Evolutionary conservation across 2,888 invertebrate genomes (phyloP).

Genomic region (Matsumyia berberina): DNA sequence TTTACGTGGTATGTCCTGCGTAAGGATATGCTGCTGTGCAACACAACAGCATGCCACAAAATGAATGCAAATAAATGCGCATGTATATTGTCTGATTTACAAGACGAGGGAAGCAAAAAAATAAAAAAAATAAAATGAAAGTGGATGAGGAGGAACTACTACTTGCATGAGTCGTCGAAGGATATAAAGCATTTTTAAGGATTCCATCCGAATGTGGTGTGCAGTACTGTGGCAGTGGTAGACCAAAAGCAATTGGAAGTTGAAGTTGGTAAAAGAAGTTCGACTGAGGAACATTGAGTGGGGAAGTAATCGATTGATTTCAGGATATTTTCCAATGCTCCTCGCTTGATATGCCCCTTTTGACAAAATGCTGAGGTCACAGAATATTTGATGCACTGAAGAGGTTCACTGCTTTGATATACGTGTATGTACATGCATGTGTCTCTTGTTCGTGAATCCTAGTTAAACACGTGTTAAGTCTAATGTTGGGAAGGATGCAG

Average conservation of each 20-base stretch:
- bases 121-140: constrained; percentile 45
- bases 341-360: too few species aligned
- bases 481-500: too few species aligned
- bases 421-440: too few species aligned
- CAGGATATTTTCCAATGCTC: too few species aligned
- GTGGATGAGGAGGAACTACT: constrained; percentile 55
- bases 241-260: not conserved
- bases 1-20: not conserved
- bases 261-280: not conserved
- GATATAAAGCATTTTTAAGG: constrained; percentile 55
- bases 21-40: constrained; percentile 44
- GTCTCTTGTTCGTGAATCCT: too few species aligned
- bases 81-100: constrained; percentile 74
- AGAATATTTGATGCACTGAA: too few species aligned
- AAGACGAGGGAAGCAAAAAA: constrained; percentile 27
- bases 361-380: too few species aligned
- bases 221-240: too few species aligned
- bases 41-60: constrained; percentile 57
- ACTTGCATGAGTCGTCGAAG: not conserved
- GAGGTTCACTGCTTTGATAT: too few species aligned
- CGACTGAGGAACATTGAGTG: too few species aligned
- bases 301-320: too few species aligned
- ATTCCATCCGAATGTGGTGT: not conserved
- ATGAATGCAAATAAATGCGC: constrained; percentile 76
- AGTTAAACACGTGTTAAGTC: too few species aligned